Evolutionary conservation across 2,113 vertebrate genomes (phyloP).

Genomic region (Isurus oxyrinchus): DNA sequence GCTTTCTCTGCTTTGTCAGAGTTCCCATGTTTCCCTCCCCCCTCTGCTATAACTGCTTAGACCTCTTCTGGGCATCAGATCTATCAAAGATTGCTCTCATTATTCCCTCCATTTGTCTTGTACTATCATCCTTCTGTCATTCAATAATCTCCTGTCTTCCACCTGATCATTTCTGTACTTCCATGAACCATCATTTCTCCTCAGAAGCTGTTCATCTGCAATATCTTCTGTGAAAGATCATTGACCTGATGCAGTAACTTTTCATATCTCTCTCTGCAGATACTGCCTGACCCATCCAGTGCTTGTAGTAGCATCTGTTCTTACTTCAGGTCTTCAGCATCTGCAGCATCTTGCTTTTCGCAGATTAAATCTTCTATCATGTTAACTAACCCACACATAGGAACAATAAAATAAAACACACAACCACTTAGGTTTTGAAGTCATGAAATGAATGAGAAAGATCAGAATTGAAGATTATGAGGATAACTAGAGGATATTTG

Average conservation of each 20-base stretch:
- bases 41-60: not conserved
- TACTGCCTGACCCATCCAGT: not conserved
- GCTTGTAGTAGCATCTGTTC: not conserved
- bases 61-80: not conserved
- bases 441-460: not conserved
- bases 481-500: not conserved
- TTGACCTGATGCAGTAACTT: not conserved
- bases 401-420: not conserved
- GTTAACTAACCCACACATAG: not conserved
- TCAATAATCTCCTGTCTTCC: not conserved
- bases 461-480: not conserved
- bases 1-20: not conserved
- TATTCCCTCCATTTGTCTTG: not conserved
- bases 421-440: not conserved
- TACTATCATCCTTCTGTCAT: not conserved
- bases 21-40: not conserved
- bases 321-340: not conserved
- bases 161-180: not conserved
- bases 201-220: not conserved
- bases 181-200: not conserved
- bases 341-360: too few species aligned
- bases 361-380: too few species aligned
- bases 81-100: not conserved
- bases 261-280: not conserved
- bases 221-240: not conserved